These are phyloP conservation scores for Hemithea aestivaria DNA, from an alignment of 2,888 invertebrate genomes.

Conservation along the genomic window DNA sequence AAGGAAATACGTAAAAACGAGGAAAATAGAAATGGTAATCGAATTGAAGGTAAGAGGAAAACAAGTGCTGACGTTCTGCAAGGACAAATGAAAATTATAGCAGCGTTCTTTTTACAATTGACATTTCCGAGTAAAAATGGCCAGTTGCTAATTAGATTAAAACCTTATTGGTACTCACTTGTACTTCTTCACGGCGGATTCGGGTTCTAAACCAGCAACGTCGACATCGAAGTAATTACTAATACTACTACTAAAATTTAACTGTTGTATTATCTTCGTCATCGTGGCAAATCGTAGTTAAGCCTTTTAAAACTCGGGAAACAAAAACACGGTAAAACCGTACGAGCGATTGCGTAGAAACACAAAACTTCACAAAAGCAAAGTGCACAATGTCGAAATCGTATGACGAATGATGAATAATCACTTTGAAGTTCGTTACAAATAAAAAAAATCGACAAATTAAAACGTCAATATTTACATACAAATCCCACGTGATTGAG, in stretches of 20 bases:
- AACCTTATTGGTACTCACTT: slow-evolving; percentile 45
- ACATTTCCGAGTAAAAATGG: slow-evolving; percentile 7
- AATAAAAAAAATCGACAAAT: slow-evolving; percentile 28
- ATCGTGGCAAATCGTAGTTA: slow-evolving; percentile 72
- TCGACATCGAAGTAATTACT: slow-evolving; percentile 67
- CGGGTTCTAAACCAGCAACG: slow-evolving; percentile 47
- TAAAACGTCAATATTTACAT: slow-evolving; percentile 34
- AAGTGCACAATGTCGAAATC: slow-evolving; percentile 32
- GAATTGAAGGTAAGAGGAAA: slow-evolving; percentile 34
- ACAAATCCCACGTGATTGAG: slow-evolving; percentile 30
- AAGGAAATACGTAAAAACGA: too few species aligned
- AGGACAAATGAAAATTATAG: slow-evolving; percentile 6
- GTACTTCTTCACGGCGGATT: slow-evolving; percentile 50
- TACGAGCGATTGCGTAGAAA: slow-evolving; percentile 50
- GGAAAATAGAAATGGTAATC: slow-evolving; percentile 9
- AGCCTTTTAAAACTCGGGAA: slow-evolving; percentile 60
- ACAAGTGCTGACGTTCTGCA: slow-evolving; percentile 32
- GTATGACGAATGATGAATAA: slow-evolving; percentile 31
- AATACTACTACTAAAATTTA: slow-evolving; percentile 78
- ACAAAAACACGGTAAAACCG: slow-evolving; percentile 67
- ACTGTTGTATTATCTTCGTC: slow-evolving; percentile 76
- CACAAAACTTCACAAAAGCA: slow-evolving; percentile 35
- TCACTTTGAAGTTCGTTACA: slow-evolving; percentile 38
- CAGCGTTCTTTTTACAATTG: not conserved
- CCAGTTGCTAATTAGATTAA: slow-evolving; percentile 16